Base-by-base conservation (phyloP, 2,797 vertebrate species). In the Malacoctenus gilli region DNA sequence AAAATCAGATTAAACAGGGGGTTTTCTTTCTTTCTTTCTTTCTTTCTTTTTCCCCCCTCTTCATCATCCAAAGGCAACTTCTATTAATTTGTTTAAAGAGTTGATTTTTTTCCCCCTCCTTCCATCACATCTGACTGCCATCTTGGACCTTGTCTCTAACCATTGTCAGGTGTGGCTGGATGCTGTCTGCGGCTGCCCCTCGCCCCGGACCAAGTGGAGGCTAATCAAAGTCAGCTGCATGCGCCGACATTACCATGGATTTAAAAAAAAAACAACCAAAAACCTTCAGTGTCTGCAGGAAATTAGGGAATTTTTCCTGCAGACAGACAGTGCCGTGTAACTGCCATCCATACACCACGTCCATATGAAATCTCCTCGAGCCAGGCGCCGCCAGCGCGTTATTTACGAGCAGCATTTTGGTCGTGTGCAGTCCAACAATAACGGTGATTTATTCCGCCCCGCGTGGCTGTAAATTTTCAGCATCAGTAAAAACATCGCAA, bases 141-240 rank as follows among this genome's bases (percentile, higher is more conserved):
- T 59, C 36, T 34, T 59, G 68, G 23, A 62, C 40, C 38, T 1
- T 3, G 8, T 61, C 54, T 74, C 7, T 85, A 84, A 87, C 67
- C 47, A 71, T 10, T 81, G 68, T 68, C 85, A 85, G 80, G 81
- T 85, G 80, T 70, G 64, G 65, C 65, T 22, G 38, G 46, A 28
- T 28, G 36, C 43, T 25, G n/a, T n/a, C 61, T 83, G 54, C 41
- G 59, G 58, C 46, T 71, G 64, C 80, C 79, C n/a, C 68, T 55
- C 55, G 67, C 75, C 75, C 70, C 70, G 74, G 49, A 79, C 58
- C 75, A 54, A 31, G 43, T n/a, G 66, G 59, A 64, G 39, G 53
- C 22, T 85, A 87, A 85, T 87, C 44, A 49, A 72, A 85, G 55
- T 80, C 77, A 87, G 80, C 81, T 88, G 52, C 64, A 61, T 69